Conservation (phyloP, 2,888 invertebrate species). For the Luperina nickerlii region DNA sequence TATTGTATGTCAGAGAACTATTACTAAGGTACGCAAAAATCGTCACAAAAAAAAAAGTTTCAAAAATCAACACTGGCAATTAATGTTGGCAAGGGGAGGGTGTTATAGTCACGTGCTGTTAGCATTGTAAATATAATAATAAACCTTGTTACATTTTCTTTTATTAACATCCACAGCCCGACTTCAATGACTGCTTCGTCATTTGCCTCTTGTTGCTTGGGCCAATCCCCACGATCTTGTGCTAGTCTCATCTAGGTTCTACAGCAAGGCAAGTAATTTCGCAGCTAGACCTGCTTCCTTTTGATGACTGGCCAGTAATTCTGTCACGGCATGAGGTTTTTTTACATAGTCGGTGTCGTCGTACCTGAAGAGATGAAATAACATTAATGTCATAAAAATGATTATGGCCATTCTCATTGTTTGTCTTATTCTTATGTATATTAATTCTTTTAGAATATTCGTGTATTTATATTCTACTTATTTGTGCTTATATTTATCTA, state of each 20-base stretch:
- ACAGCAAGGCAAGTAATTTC: not conserved
- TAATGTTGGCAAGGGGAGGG: no score
- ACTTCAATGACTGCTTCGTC: not conserved
- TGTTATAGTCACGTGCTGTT: no score
- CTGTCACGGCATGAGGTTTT: not conserved
- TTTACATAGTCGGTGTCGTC: not conserved
- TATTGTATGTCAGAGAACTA: constrained; percentile 18
- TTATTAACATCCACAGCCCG: not conserved
- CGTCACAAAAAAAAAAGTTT: not conserved
- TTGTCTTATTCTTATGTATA: no score
- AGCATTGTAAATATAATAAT: not conserved
- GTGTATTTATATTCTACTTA: no score
- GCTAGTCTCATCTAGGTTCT: not conserved
- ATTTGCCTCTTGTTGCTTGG: not conserved
- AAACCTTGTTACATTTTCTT: not conserved
- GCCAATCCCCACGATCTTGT: not conserved
- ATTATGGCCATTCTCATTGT: no score
- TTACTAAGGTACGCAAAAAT: constrained; percentile 2
- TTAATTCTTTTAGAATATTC: no score
- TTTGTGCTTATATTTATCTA: no score
- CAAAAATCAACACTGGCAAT: not conserved
- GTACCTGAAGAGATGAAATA: not conserved
- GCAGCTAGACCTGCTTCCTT: not conserved
- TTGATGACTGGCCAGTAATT: not conserved
- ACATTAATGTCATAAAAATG: not conserved